A percentile compares a stretch with the other conserved stretches of the same genome.
Conservation (phyloP, 1,140 invertebrate species). For the Trachymyrmex septentrionalis region DNA sequence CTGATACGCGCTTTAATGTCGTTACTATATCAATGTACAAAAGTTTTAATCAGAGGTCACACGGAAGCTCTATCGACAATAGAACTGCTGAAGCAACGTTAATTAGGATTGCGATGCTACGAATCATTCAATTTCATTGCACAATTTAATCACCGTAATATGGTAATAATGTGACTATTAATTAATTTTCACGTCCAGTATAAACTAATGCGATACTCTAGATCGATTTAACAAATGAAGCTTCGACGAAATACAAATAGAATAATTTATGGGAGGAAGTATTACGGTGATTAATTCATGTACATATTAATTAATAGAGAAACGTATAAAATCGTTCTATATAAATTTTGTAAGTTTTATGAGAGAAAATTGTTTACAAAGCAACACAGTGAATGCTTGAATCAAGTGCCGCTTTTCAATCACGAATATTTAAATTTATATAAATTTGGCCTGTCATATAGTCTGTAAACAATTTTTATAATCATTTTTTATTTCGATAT, state of each 20-base stretch:
- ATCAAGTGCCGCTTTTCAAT: not conserved
- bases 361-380: constrained; percentile 15
- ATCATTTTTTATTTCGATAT: constrained; percentile 25
- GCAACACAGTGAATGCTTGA: not conserved
- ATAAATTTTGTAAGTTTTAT: constrained; percentile 21
- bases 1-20: not conserved
- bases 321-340: constrained; percentile 18
- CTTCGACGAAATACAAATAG: constrained; percentile 46
- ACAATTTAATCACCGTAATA: constrained; percentile 58
- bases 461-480: not conserved
- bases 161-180: constrained; percentile 56
- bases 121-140: constrained; percentile 42
- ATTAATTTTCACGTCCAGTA: constrained; percentile 51
- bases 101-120: constrained; percentile 49
- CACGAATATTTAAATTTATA: not conserved
- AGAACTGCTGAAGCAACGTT: constrained; percentile 22
- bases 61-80: not conserved
- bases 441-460: constrained; percentile 6
- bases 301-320: constrained; percentile 23
- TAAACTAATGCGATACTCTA: constrained; percentile 46
- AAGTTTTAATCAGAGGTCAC: constrained; percentile 17
- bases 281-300: constrained; percentile 45
- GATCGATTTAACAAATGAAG: constrained; percentile 50
- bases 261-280: constrained; percentile 42
- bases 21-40: not conserved